Percentiles rank a stretch among this genome's conserved stretches.
Conservation (phyloP, 1,140 invertebrate genomes). For the Holcopasites calliopsidis region DNA sequence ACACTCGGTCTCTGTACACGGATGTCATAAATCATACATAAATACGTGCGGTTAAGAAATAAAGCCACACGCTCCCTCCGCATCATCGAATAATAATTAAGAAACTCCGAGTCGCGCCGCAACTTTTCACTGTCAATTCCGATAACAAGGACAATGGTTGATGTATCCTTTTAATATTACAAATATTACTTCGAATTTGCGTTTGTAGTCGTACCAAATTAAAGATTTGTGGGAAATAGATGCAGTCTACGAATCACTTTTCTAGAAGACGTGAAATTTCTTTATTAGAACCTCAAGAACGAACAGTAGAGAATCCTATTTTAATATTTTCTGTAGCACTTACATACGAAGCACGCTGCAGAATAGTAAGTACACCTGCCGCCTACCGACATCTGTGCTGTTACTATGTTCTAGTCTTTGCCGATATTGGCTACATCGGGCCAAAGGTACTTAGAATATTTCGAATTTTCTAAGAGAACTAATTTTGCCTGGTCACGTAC, state of each 20-base stretch:
- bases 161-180: background rate
- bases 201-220: too few species aligned
- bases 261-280: too few species aligned
- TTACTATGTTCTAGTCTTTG: constrained; percentile 17
- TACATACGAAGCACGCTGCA: constrained; percentile 20
- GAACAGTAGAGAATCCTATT: too few species aligned
- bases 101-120: background rate
- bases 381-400: constrained; percentile 33
- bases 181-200: background rate
- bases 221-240: too few species aligned
- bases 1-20: too few species aligned
- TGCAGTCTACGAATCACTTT: too few species aligned
- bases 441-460: constrained; percentile 32
- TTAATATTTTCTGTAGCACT: constrained; percentile 24
- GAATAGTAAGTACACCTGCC: constrained; percentile 20
- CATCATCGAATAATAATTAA: constrained; percentile 18
- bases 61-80: background rate
- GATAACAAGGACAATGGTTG: background rate
- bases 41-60: background rate
- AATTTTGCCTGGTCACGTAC: constrained; percentile 10
- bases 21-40: constrained; percentile 8
- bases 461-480: constrained; percentile 29
- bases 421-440: constrained; percentile 30
- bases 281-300: background rate
- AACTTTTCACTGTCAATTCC: constrained; percentile 7